These are phyloP conservation scores for Mus musculus DNA, from an alignment of 2,113 vertebrate species.

Conservation along the genomic window DNA sequence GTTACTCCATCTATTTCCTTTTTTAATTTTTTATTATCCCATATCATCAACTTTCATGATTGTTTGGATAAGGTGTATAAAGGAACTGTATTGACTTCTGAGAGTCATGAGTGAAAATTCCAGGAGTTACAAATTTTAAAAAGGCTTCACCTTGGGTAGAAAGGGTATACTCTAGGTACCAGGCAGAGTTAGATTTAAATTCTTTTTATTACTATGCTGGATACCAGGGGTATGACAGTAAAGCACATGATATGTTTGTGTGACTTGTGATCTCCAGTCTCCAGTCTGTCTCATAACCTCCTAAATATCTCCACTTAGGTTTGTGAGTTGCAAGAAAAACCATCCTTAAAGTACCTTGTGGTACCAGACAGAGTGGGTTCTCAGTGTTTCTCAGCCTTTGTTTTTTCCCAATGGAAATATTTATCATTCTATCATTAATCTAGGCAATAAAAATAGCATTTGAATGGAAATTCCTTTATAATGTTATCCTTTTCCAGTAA, in stretches of 20 bases:
- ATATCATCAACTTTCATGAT: not conserved
- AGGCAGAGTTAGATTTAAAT: constrained; percentile 25
- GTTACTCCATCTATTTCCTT: not conserved
- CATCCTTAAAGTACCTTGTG: not conserved
- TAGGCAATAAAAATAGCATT: constrained; percentile 54
- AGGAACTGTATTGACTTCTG: not conserved
- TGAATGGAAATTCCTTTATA: constrained; percentile 25
- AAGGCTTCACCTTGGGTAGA: not conserved
- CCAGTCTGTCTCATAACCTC: not conserved
- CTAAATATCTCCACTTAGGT: not conserved
- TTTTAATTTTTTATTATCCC: not conserved
- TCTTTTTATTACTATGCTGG: not conserved
- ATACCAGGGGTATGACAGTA: not conserved
- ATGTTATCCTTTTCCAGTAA: constrained; percentile 58
- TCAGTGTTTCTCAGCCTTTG: constrained; percentile 33
- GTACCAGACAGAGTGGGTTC: not conserved
- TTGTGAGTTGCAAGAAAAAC: constrained; percentile 20
- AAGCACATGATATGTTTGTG: not conserved
- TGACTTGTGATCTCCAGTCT: not conserved
- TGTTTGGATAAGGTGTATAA: not conserved
- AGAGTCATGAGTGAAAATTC: not conserved
- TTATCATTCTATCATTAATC: constrained; percentile 53
- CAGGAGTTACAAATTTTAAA: not conserved
- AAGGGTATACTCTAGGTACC: not conserved
- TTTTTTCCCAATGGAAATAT: constrained; percentile 30